Conservation (phyloP, 30 jellyfish, hydroid and myxozoan genomes). For the Hydractinia symbiolongicarpus region DNA sequence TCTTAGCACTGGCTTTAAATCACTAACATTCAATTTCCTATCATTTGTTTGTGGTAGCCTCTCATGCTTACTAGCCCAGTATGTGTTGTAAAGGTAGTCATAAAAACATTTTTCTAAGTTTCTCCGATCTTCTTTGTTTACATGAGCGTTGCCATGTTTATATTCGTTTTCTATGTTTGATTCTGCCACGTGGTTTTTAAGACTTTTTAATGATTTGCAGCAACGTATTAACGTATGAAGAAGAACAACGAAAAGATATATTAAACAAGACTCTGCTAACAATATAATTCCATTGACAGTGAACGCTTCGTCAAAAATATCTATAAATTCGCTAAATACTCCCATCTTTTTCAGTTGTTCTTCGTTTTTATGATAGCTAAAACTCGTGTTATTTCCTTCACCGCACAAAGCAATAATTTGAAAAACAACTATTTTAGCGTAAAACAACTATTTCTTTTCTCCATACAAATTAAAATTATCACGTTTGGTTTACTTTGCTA, state of each 20-base stretch:
- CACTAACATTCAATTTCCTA: slow-evolving; percentile 12
- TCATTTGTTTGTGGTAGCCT: slow-evolving; percentile 11
- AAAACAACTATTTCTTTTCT: no score
- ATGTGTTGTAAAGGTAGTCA: slow-evolving; percentile 30
- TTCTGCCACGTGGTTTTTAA: slow-evolving; percentile 7
- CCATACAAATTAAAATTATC: no score
- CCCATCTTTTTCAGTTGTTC: not conserved
- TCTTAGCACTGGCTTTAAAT: slow-evolving; percentile 64
- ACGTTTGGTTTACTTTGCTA: no score
- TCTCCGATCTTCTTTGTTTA: not conserved
- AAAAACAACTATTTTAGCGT: no score
- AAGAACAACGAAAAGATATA: not conserved
- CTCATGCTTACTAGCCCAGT: slow-evolving; percentile 42
- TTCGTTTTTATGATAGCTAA: no score
- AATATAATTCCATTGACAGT: not conserved
- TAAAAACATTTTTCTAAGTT: slow-evolving; percentile 27
- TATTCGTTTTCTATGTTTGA: not conserved
- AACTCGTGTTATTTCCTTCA: no score
- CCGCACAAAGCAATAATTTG: no score
- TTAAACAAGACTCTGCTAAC: not conserved
- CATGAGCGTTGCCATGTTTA: not conserved
- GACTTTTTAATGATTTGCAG: not conserved
- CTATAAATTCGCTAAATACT: not conserved
- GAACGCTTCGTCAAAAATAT: slow-evolving; percentile 2
- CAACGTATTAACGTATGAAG: not conserved